Evolutionary conservation across 1,140 invertebrate species (phyloP).

Genomic region (Drosophila nikananu): DNA sequence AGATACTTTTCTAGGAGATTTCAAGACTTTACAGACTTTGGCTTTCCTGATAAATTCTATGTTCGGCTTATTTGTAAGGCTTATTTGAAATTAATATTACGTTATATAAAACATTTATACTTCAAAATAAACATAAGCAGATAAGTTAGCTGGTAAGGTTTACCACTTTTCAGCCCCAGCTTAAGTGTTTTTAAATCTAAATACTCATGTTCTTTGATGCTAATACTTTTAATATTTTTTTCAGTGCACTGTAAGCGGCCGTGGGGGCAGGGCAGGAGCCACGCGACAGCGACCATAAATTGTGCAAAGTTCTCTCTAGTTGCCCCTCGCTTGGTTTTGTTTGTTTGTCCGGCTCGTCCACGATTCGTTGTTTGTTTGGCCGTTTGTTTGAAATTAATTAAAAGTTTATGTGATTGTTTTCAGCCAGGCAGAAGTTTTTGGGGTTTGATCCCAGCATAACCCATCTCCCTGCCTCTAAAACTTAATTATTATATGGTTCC

Average conservation of each 20-base stretch:
- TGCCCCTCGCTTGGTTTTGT: constrained; percentile 39
- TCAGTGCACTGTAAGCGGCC: neutral
- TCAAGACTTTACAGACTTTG: no score
- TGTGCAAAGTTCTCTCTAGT: constrained; percentile 60
- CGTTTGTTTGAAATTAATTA: constrained; percentile 81
- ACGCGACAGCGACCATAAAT: constrained; percentile 59
- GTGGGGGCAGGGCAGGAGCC: constrained; percentile 7
- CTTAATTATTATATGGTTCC: constrained; percentile 6
- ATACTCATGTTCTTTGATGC: neutral
- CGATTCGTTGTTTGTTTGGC: constrained; percentile 53
- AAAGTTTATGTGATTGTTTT: constrained; percentile 81
- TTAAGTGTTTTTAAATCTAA: neutral
- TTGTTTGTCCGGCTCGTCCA: constrained; percentile 45
- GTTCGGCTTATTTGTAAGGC: no score
- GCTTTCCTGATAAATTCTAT: no score
- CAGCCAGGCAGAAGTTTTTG: constrained; percentile 54
- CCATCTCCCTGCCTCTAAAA: neutral
- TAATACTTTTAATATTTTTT: neutral
- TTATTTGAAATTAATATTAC: no score
- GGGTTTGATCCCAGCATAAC: constrained; percentile 10
- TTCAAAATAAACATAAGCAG: no score
- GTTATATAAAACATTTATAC: no score
- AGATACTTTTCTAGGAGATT: neutral
- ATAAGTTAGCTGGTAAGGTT: no score
- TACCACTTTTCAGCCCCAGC: no score